Conservation (phyloP, 2,888 invertebrate genomes). For the Tubulanus polymorphus region DNA sequence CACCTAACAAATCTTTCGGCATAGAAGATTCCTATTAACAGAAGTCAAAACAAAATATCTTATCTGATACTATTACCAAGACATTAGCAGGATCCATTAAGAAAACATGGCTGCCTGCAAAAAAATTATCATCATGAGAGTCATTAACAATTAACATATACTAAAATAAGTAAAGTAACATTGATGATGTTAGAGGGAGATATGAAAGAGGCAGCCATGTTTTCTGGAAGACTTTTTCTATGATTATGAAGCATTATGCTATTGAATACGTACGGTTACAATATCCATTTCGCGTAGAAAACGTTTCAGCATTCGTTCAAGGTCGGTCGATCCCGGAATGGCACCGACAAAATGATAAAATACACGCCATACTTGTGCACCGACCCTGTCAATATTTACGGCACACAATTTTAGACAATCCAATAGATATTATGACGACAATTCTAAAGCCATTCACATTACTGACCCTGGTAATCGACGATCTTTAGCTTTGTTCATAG, state of each 20-base stretch:
- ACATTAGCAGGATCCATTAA: no score
- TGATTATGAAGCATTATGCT: no score
- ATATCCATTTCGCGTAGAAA: slow-evolving; percentile 42
- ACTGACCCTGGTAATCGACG: slow-evolving; percentile 12
- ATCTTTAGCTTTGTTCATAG: slow-evolving; percentile 4
- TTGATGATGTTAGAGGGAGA: no score
- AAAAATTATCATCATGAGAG: no score
- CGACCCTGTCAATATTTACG: slow-evolving; percentile 20
- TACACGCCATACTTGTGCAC: slow-evolving; percentile 38
- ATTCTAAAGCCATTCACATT: neutral
- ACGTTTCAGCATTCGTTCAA: slow-evolving; percentile 43
- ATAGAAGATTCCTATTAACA: slow-evolving; percentile 35
- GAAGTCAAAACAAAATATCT: slow-evolving; percentile 9
- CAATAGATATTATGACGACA: neutral
- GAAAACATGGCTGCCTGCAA: no score
- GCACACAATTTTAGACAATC: no score
- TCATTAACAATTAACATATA: neutral
- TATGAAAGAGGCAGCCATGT: no score
- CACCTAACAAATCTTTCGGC: slow-evolving; percentile 39
- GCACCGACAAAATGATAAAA: slow-evolving; percentile 53
- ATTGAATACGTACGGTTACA: slow-evolving; percentile 36
- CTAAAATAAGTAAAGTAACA: no score
- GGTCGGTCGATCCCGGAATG: slow-evolving; percentile 46
- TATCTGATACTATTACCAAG: no score
- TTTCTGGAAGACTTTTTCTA: no score